Conservation (phyloP, 2,888 invertebrate species). For the Meganola albula region DNA sequence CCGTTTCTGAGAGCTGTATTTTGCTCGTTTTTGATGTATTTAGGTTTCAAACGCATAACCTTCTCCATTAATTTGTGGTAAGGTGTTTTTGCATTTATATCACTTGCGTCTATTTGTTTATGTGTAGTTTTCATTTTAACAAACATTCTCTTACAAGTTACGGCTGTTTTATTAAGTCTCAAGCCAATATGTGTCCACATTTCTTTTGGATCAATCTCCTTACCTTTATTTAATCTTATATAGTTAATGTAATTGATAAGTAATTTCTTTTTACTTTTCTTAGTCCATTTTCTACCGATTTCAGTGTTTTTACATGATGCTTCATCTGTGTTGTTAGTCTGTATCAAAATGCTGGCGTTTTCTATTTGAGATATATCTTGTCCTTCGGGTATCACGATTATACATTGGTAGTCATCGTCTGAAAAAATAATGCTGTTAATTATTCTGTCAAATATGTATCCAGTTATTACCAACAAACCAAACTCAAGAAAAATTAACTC, state of each 20-base stretch:
- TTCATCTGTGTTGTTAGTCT: constrained; percentile 4
- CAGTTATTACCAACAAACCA: too few species aligned
- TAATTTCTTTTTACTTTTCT: constrained; percentile 45
- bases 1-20: constrained; percentile 33
- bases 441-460: too few species aligned
- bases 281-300: constrained; percentile 46
- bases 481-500: too few species aligned
- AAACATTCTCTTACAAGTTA: constrained; percentile 53
- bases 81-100: constrained; percentile 19
- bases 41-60: constrained; percentile 46
- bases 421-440: constrained; percentile 24
- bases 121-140: constrained; percentile 46
- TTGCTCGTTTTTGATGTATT: constrained; percentile 36
- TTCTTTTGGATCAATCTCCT: constrained; percentile 43
- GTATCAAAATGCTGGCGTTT: constrained; percentile 40
- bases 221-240: constrained; percentile 40
- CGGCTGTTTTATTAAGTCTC: constrained; percentile 44
- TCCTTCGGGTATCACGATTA: constrained; percentile 64
- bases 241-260: constrained; percentile 54
- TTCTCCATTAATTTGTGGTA: constrained; percentile 46
- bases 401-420: constrained; percentile 69
- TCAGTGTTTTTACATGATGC: constrained; percentile 11
- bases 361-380: constrained; percentile 42
- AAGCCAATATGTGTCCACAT: constrained; percentile 57
- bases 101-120: constrained; percentile 25